Evolutionary conservation across 2,797 vertebrate species (phyloP).

Genomic region (Threskiornis aethiopicus): DNA sequence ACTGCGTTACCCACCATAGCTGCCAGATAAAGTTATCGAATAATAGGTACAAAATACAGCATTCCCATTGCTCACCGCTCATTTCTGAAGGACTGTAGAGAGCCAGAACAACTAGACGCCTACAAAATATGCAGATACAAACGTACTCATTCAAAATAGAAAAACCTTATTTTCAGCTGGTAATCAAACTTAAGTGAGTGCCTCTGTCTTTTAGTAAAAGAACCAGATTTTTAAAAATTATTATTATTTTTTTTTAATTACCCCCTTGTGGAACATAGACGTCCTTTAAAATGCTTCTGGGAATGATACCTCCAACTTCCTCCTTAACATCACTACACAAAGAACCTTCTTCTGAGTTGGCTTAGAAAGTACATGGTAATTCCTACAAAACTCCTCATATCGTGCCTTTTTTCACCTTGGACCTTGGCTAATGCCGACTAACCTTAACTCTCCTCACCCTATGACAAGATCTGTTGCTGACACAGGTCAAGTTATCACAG

Average conservation of each 20-base stretch:
- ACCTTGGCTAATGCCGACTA: background rate
- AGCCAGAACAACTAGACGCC: background rate
- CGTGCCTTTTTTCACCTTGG: background rate
- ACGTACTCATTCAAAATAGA: background rate
- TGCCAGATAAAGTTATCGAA: background rate
- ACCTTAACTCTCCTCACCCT: background rate
- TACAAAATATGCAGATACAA: background rate
- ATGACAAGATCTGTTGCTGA: background rate
- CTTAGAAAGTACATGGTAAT: background rate
- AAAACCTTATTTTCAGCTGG: background rate
- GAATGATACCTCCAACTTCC: background rate
- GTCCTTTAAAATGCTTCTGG: background rate
- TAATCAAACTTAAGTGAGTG: background rate
- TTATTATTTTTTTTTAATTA: background rate
- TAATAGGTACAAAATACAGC: background rate
- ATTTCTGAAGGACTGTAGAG: background rate
- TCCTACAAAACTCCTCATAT: background rate
- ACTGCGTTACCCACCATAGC: accelerated
- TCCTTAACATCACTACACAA: background rate
- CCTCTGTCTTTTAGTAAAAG: background rate
- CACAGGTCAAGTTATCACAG: background rate
- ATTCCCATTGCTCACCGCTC: background rate
- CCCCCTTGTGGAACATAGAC: background rate
- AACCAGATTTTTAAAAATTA: background rate
- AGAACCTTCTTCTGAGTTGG: background rate